These are phyloP conservation scores for Notothenia rossii DNA, from an alignment of 2,113 vertebrate species.

Conservation along the genomic window DNA sequence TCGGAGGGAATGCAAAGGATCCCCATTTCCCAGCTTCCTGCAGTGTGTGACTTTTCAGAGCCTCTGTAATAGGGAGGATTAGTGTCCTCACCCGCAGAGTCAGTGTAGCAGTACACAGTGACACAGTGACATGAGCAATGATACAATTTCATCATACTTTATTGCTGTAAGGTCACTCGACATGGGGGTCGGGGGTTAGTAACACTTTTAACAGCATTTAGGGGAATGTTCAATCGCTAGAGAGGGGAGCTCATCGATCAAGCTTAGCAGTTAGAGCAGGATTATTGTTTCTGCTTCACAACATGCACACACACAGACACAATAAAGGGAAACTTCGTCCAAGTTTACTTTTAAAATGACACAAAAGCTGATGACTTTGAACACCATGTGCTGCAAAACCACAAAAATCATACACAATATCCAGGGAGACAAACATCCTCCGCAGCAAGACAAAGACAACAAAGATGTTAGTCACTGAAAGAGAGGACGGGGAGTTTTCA, in stretches of 20 bases:
- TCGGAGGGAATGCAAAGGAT: slow-evolving; percentile 14
- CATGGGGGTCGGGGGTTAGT: slow-evolving; percentile 18
- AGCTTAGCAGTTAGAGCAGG: neutral
- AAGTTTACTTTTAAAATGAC: slow-evolving; percentile 25
- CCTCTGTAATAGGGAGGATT: slow-evolving; percentile 48
- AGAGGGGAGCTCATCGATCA: slow-evolving; percentile 44
- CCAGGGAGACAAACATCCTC: slow-evolving; percentile 1
- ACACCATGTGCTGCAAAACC: slow-evolving; percentile 30
- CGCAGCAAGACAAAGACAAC: slow-evolving; percentile 7
- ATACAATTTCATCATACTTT: slow-evolving; percentile 34
- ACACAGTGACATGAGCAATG: slow-evolving; percentile 47
- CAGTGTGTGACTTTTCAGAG: slow-evolving; percentile 27
- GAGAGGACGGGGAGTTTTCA: slow-evolving; percentile 11
- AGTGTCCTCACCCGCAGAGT: slow-evolving; percentile 28
- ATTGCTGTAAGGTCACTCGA: slow-evolving; percentile 1
- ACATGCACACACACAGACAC: neutral
- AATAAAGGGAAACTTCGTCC: neutral
- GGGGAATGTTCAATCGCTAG: neutral
- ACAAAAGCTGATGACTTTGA: slow-evolving; percentile 9
- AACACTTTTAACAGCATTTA: slow-evolving; percentile 19
- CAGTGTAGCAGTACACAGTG: slow-evolving; percentile 14
- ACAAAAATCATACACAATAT: slow-evolving; percentile 17
- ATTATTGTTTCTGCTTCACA: neutral
- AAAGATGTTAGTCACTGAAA: neutral
- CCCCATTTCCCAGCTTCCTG: slow-evolving; percentile 3